Evolutionary conservation across 1,140 invertebrate genomes (phyloP).

Genomic region (Phymorhynchus buccinoides): DNA sequence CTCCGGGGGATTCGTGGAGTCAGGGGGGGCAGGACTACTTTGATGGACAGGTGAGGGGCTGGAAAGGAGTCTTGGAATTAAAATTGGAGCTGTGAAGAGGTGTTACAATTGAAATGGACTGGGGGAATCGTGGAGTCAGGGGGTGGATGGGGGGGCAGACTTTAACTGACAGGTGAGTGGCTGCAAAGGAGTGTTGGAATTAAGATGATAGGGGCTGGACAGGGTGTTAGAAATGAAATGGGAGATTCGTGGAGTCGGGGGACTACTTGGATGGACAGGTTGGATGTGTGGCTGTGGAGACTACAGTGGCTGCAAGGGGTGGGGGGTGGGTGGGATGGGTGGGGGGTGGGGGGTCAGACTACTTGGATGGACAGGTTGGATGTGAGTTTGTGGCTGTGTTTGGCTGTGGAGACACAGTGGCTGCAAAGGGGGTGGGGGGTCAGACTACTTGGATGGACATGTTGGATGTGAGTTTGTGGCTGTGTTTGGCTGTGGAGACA

Average conservation of each 20-base stretch:
- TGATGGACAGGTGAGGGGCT: conserved; percentile 65
- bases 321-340: too few relatives aligned
- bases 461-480: too few relatives aligned
- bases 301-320: not conserved
- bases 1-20: conserved; percentile 61
- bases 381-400: too few relatives aligned
- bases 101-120: not conserved
- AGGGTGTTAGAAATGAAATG: too few relatives aligned
- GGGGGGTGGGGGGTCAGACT: not conserved
- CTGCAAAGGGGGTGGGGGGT: not conserved
- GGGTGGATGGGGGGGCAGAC: not conserved
- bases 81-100: too few relatives aligned
- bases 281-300: too few relatives aligned
- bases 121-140: not conserved
- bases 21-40: conserved; percentile 68
- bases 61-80: too few relatives aligned
- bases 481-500: too few relatives aligned
- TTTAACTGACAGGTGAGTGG: not conserved
- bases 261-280: not conserved
- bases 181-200: too few relatives aligned
- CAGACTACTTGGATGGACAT: not conserved
- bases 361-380: not conserved
- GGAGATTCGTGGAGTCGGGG: not conserved
- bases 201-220: too few relatives aligned
- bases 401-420: too few relatives aligned